Base-by-base conservation (phyloP, 2,888 invertebrate genomes). In the Lycaena phlaeas region DNA sequence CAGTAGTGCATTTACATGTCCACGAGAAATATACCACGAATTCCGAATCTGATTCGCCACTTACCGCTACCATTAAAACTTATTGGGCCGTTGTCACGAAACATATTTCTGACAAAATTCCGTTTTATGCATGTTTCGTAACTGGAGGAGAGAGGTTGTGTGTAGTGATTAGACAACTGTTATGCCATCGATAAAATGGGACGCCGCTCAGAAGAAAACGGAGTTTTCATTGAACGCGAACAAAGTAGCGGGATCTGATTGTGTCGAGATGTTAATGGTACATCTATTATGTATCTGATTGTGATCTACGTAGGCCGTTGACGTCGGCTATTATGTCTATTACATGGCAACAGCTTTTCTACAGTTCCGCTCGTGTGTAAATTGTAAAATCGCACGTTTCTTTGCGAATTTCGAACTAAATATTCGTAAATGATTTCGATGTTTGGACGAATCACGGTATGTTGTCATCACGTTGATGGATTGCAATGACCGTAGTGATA, bases 61-160 rank as follows among this genome's bases (percentile, higher is more conserved):
- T 49, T 43, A 43, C 36, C 18, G 36, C 37, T 26, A 10, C 44
- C 43, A 47, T 49, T 47, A 47, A 42, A 43, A 27, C 36, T 41
- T 43, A 45, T 47, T 47, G 44, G 31, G 27, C 41, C 38, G 36
- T 47, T 49, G 49, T 47, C 45, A 49, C 49, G 47, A 47, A 38
- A 42, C 17, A 43, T 45, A 42, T 49, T 42, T 44, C 41, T 43
- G 17, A 31, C 40, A 42, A n/a, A 37, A 37, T 22, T 34, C 34
- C 34, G 34, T 34, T 34, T 7, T 11, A 18, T 22, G 12, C 3
- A 22, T 22, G 22, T 34, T 17, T 34, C 12, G 34, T 34, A 34
- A 34, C 34, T 30, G n/a, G n/a, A 22, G 9, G 9, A 4, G 18
- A 18, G 4, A 5, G 18, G 18, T 18, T 18, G 18, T 18, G 18